Conservation (phyloP, 2,888 invertebrate genomes). For the Drosophila fulvimacula region DNA sequence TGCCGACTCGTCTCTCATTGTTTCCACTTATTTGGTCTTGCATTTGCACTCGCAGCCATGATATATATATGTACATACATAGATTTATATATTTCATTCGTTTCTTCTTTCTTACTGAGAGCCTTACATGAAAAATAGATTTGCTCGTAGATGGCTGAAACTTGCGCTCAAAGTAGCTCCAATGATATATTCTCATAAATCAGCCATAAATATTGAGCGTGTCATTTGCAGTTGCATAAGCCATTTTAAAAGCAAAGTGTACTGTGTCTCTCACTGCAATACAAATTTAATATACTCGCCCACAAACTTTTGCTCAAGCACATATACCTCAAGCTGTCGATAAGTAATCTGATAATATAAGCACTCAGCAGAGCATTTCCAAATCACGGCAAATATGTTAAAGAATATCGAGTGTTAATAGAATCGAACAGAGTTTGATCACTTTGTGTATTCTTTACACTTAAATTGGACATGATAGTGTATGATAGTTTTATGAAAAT, state of each 20-base stretch:
- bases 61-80: constrained; percentile 18
- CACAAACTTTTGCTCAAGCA: background rate
- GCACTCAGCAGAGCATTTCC: background rate
- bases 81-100: constrained; percentile 45
- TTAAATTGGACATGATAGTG: background rate
- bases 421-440: background rate
- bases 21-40: constrained; percentile 70
- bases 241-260: constrained; percentile 26
- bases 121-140: constrained; percentile 74
- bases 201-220: constrained; percentile 69
- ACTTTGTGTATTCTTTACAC: background rate
- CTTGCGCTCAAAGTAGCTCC: constrained; percentile 31
- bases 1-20: constrained; percentile 39
- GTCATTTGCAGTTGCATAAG: constrained; percentile 56
- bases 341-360: background rate
- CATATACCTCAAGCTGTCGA: background rate
- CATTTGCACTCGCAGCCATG: constrained; percentile 35
- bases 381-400: background rate
- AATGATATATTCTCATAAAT: constrained; percentile 72
- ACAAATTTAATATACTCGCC: background rate
- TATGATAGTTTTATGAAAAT: background rate
- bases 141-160: constrained; percentile 51
- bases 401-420: background rate
- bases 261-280: background rate
- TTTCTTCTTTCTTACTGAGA: constrained; percentile 50